Evolutionary conservation across 1,140 invertebrate species (phyloP).

Genomic region (Hyphantria cunea): DNA sequence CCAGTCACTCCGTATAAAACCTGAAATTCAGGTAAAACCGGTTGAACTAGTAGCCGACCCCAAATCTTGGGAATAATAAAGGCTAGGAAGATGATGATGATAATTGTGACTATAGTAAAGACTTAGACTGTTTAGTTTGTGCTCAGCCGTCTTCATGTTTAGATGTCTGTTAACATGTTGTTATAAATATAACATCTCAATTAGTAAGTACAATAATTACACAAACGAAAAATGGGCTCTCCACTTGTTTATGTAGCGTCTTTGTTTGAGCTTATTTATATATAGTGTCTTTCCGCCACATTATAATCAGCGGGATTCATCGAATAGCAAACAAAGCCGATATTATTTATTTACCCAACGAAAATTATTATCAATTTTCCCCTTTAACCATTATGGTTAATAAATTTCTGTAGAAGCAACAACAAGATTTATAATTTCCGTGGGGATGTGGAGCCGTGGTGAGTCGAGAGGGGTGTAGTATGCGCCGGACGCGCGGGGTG

Average conservation of each 20-base stretch:
- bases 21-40: no score
- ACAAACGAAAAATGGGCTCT: background rate
- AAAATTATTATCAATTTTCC: conserved; percentile 43
- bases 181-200: background rate
- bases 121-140: no score
- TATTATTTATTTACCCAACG: conserved; percentile 15
- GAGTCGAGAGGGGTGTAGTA: background rate
- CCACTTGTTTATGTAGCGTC: background rate
- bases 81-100: no score
- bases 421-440: conserved; percentile 43
- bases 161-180: background rate
- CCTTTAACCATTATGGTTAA: conserved; percentile 36
- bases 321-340: conserved; percentile 2
- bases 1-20: no score
- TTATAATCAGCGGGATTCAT: background rate
- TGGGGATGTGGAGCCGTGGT: conserved; percentile 7
- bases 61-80: no score
- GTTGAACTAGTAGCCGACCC: no score
- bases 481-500: conserved; percentile 11
- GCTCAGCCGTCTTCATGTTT: no score
- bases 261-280: no score
- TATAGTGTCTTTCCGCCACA: background rate
- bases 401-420: conserved; percentile 36
- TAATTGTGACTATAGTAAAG: no score
- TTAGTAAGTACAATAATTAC: background rate